Conservation (phyloP, 1,140 invertebrate species). For the Diabrotica virgifera region DNA sequence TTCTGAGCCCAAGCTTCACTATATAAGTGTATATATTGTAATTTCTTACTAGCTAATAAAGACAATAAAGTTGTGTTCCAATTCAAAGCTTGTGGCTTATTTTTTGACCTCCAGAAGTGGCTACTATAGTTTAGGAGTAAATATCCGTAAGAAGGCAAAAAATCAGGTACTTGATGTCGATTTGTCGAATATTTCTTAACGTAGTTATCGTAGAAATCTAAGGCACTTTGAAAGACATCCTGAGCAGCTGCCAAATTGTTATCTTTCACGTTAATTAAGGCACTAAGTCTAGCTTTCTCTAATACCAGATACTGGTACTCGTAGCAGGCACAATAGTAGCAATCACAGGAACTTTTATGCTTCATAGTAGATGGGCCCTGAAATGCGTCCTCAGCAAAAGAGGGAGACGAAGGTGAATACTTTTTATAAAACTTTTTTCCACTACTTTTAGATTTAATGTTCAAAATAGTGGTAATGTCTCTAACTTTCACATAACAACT, state of each 20-base stretch:
- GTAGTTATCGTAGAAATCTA: conserved; percentile 11
- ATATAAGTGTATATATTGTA: conserved; percentile 7
- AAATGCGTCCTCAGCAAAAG: conserved; percentile 9
- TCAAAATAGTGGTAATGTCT: conserved; percentile 18
- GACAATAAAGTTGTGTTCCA: conserved; percentile 7
- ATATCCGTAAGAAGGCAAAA: conserved; percentile 15
- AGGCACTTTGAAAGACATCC: conserved; percentile 14
- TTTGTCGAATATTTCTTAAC: not conserved
- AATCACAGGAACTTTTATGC: conserved; percentile 14
- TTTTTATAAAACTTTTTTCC: not conserved
- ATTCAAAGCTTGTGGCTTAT: not conserved
- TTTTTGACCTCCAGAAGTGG: conserved; percentile 8
- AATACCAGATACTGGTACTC: conserved; percentile 16
- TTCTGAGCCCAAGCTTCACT: conserved; percentile 17
- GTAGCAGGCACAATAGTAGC: conserved; percentile 19
- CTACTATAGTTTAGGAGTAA: conserved; percentile 10
- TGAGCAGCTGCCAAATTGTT: conserved; percentile 7
- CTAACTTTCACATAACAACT: conserved; percentile 22
- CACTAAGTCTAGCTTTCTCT: conserved; percentile 11
- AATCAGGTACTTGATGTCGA: not conserved
- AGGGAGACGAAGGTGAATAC: conserved; percentile 13
- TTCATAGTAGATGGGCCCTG: not conserved
- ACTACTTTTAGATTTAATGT: not conserved
- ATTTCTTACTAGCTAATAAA: not conserved
- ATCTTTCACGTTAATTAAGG: conserved; percentile 19